Conservation (phyloP, 2,113 vertebrate genomes). For the Pituophis catenifer region DNA sequence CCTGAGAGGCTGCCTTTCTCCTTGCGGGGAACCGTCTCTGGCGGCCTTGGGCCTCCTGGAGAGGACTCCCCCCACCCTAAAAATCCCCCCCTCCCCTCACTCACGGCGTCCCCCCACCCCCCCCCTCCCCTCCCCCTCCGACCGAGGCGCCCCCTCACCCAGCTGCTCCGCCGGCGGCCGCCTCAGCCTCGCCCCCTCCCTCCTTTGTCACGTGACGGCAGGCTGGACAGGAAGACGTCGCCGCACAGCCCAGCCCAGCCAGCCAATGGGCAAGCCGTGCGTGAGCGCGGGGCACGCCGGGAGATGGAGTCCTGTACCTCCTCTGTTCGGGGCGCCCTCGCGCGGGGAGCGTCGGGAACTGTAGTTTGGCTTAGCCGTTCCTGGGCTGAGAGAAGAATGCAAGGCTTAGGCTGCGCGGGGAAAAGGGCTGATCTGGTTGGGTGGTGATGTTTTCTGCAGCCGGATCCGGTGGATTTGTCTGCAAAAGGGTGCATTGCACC, state of each 20-base stretch:
- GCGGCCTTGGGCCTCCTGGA: neutral
- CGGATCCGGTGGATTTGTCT: neutral
- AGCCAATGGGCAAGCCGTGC: too few relatives aligned
- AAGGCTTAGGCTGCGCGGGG: too few relatives aligned
- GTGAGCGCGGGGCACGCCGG: neutral
- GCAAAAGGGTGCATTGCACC: neutral
- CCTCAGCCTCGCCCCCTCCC: neutral
- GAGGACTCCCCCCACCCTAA: neutral
- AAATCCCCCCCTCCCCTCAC: neutral
- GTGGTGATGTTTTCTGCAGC: too few relatives aligned
- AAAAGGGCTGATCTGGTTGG: too few relatives aligned
- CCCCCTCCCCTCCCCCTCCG: too few relatives aligned
- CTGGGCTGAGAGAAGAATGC: neutral
- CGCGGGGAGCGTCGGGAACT: neutral
- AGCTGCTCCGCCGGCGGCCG: neutral
- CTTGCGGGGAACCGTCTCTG: neutral
- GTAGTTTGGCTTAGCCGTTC: neutral
- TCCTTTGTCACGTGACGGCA: constrained; percentile 3
- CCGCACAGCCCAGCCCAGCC: neutral
- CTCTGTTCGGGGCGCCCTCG: neutral
- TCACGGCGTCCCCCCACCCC: neutral
- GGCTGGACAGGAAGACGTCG: constrained; percentile 1
- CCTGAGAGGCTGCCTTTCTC: neutral
- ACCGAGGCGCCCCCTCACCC: neutral
- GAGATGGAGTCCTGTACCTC: neutral